A percentile compares a stretch with the other conserved stretches of the same genome.
Conservation (phyloP, 2,888 invertebrate species). For the Ceramica pisi region DNA sequence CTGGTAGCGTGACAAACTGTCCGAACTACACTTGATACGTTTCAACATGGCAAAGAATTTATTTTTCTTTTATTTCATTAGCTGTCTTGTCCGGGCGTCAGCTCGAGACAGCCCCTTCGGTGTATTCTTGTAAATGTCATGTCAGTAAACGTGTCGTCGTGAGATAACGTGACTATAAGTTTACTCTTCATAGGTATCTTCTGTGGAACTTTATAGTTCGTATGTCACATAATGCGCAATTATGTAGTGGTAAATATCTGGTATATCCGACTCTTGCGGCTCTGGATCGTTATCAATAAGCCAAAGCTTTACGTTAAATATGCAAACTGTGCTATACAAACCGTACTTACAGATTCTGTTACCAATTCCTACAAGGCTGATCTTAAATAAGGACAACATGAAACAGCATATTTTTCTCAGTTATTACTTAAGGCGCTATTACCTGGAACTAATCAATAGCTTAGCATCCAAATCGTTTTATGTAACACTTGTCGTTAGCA, state of each 20-base stretch:
- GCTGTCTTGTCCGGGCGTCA: conserved; percentile 36
- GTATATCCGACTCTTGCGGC: conserved; percentile 14
- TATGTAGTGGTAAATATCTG: conserved; percentile 22
- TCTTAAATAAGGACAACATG: neutral
- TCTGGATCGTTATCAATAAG: conserved; percentile 19
- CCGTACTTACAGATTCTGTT: neutral
- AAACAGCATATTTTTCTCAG: conserved; percentile 19
- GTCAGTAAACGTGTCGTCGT: conserved; percentile 38
- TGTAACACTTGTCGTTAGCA: conserved; percentile 29
- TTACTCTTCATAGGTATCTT: conserved; percentile 32
- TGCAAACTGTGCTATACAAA: conserved; percentile 9
- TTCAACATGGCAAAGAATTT: conserved; percentile 43
- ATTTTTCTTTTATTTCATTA: conserved; percentile 54
- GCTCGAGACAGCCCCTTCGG: conserved; percentile 30
- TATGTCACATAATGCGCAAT: conserved; percentile 4
- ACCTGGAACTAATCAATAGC: conserved; percentile 37
- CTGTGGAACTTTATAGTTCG: conserved; percentile 18
- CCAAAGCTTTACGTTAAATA: conserved; percentile 1
- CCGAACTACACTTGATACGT: conserved; percentile 22
- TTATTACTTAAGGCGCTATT: conserved; percentile 13
- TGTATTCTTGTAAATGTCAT: conserved; percentile 55
- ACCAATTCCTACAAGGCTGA: conserved; percentile 9
- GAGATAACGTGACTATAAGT: conserved; percentile 34
- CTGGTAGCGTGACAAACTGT: conserved; percentile 45
- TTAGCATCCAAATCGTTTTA: conserved; percentile 36